phyloP scores from a whole-genome alignment of 2,888 invertebrate species.

The Sialis fuliginosa region DNA sequence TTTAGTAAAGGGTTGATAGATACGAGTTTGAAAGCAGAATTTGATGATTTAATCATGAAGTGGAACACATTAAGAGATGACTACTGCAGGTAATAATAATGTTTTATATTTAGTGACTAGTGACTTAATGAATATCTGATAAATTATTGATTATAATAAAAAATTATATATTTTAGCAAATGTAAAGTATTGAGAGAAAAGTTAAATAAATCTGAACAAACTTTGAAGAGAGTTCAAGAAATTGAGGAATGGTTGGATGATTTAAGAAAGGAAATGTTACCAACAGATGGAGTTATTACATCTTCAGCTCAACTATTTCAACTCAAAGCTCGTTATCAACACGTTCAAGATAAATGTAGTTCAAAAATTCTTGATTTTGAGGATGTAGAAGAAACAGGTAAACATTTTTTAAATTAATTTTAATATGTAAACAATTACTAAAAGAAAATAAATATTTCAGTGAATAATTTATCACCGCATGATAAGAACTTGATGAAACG shows the following conservation, averaged over 20 bases:
- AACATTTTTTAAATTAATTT: conserved; percentile 7
- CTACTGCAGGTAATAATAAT: background rate
- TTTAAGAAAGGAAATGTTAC: conserved; percentile 42
- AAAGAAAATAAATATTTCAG: background rate
- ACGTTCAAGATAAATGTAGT: conserved; percentile 54
- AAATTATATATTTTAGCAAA: background rate
- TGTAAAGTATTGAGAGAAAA: background rate
- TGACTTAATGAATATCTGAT: too few species aligned
- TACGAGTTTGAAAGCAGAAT: conserved; percentile 10
- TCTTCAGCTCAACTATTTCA: conserved; percentile 54
- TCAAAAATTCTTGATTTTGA: conserved; percentile 46
- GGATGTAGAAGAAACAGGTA: conserved; percentile 46
- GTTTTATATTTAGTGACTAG: too few species aligned
- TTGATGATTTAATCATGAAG: conserved; percentile 28
- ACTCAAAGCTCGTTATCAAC: conserved; percentile 50
- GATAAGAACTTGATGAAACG: background rate
- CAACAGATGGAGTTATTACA: conserved; percentile 33
- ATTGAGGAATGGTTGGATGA: conserved; percentile 42
- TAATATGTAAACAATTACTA: background rate
- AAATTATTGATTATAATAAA: background rate
- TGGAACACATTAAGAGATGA: conserved; percentile 24
- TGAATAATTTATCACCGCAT: background rate
- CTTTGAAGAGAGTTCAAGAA: conserved; percentile 18
- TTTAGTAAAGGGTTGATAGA: background rate
- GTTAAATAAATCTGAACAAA: conserved; percentile 16